Base-by-base conservation (phyloP, 2,797 vertebrate species). In the Syngnathus acus region DNA sequence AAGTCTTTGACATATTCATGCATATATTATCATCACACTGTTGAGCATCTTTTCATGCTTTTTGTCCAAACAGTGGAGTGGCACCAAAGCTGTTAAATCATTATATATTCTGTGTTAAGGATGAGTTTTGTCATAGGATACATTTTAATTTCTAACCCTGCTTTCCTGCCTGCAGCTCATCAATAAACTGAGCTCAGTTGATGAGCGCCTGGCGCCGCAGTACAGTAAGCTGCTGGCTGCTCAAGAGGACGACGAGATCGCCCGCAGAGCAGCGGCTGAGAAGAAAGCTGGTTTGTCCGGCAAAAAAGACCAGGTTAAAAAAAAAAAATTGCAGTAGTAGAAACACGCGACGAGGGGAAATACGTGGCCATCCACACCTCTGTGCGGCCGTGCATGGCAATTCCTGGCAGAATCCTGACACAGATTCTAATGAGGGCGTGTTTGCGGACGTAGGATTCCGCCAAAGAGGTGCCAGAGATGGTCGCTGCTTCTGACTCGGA, bases 131-230 rank as follows among this genome's bases (percentile, higher is more conserved):
- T 32, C 32, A 32, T 4, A 32, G 32, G 32, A 32, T 32, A 32
- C 32, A 32, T 32, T 32, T 32, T 32, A 32, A 32, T 32, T 32
- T 32, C 32, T 32, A 32, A 32, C 32, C 4, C 32, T 32, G 32
- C 32, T 21, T 26, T 21, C 55, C 6, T 67, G 19, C 47, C 60
- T 66, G 61, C 77, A 94, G 93, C 82, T 97, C 63, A 99, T 99
- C 79, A 98, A 98, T 62, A 85, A 94, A 53, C 84, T 99, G 0
- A 78, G 84, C 0, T 54, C 73, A 8, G 85, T 96, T 57, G 96
- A 98, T 68, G 84, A 92, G 19, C 92, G 78, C 50, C 78, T 99
- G 0, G 87, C 92, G 9, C 84, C 93, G 0, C 91, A 97, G 75
- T 85, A 95, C 64, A 90, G 80, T 0, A 40, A 69, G 66, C 90